These are phyloP conservation scores for Gymnogyps californianus DNA, from an alignment of 2,113 vertebrate species.

Conservation along the genomic window DNA sequence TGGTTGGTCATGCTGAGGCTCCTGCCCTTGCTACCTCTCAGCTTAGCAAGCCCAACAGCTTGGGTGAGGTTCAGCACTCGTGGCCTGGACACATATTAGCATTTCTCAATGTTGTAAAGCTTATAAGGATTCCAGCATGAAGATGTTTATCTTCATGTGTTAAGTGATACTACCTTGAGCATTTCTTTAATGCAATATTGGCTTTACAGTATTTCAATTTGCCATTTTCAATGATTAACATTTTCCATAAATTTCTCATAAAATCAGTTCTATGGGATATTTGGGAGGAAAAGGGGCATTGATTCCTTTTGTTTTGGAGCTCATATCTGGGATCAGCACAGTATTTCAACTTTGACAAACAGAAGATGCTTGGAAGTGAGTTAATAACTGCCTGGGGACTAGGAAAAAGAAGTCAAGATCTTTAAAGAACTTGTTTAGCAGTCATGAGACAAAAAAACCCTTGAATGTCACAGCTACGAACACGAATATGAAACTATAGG, in stretches of 20 bases:
- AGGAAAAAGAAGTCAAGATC: background rate
- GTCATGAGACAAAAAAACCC: background rate
- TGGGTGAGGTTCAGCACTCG: background rate
- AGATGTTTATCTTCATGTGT: background rate
- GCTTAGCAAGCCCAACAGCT: background rate
- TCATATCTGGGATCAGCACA: background rate
- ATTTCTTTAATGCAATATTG: background rate
- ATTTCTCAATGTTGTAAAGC: background rate
- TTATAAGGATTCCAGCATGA: background rate
- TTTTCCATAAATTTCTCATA: background rate
- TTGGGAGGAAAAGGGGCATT: background rate
- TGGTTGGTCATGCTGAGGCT: accelerated
- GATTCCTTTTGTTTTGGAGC: background rate
- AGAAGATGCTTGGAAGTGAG: background rate
- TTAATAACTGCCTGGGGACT: background rate
- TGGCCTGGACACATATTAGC: background rate
- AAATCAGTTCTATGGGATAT: background rate
- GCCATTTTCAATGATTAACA: background rate
- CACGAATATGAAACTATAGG: background rate
- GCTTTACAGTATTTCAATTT: background rate
- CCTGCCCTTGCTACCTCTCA: background rate
- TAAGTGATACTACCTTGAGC: background rate
- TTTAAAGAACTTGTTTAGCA: background rate
- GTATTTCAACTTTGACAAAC: background rate
- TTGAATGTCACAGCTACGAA: accelerated